These are phyloP conservation scores for Mugil cephalus DNA, from an alignment of 2,113 vertebrate species.

Conservation along the genomic window DNA sequence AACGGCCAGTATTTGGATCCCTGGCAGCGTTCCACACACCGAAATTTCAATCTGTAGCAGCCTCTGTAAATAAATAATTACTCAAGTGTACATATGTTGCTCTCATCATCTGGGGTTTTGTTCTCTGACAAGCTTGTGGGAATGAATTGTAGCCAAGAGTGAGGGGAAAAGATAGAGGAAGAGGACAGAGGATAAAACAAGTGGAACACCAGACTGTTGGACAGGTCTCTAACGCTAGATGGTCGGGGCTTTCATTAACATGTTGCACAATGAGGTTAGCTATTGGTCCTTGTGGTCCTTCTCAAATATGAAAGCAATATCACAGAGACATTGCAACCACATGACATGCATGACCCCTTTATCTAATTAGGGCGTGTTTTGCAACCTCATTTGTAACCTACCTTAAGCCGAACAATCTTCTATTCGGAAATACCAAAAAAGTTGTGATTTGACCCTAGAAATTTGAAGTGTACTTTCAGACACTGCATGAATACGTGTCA, in stretches of 20 bases:
- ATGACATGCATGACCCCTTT: too few species aligned
- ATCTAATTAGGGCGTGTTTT: too few species aligned
- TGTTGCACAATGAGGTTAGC: background rate
- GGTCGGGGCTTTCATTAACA: background rate
- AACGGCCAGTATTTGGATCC: constrained; percentile 50
- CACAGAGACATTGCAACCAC: background rate
- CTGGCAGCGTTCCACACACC: constrained; percentile 56
- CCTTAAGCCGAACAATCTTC: too few species aligned
- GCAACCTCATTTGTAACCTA: too few species aligned
- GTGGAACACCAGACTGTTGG: background rate
- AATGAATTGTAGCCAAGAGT: constrained; percentile 51
- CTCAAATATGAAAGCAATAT: background rate
- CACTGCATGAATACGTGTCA: too few species aligned
- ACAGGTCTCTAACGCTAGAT: background rate
- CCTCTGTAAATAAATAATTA: constrained; percentile 71
- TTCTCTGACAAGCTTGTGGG: constrained; percentile 53
- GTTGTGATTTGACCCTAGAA: too few species aligned
- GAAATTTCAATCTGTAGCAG: constrained; percentile 43
- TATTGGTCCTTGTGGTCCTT: background rate
- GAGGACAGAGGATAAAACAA: background rate
- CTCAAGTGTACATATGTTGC: constrained; percentile 60
- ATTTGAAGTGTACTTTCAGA: too few species aligned
- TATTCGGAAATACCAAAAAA: too few species aligned
- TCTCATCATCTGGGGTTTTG: constrained; percentile 54
- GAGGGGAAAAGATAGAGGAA: constrained; percentile 6